Evolutionary conservation across 2,888 invertebrate species (phyloP), one percentile per base, ranked within the genome.

Genomic region (Chrysotoxum bicinctum): DNA sequence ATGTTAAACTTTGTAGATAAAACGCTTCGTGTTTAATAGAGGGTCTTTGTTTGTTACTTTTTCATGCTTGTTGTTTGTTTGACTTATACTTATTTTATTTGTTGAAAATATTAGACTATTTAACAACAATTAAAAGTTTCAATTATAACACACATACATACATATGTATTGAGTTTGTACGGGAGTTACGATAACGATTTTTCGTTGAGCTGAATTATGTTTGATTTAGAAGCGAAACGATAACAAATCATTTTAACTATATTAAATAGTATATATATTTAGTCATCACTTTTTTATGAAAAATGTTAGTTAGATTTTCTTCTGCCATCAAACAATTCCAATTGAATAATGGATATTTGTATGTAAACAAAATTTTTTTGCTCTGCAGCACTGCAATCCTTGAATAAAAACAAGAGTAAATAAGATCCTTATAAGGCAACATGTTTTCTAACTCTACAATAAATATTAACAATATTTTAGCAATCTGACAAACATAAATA

Each of bases 401-500:
- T 35, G 10, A 2, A 10, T 35, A 10, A 35, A 35, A 35, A 35
- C 16, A 45, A 45, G 0, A 19, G 19, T 1, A 10, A 45, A 10
- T 43, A 43, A 2, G 9, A 43, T 16, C 43, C 9, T 8, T 16
- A 16, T 8, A 16, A 16, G 7, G 0, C 1, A 6, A 23, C 21
- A 19, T 19, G 9, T 21, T 19, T 45, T 45, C 45, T 12, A 1
- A 5, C 45, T 3, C 12, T 21, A 26, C 16, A 7, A 58, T 37
- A 32, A 30, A 8, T 6, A 35, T 8, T 35, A 35, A 58, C 3
- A 23, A 48, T 21, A 58, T 72, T 78, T 78, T 80, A 80, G 75
- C 79, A 80, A 75, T 68, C 26, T 74, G 74, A 80, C 75, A 80
- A 60, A 80, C 58, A 68, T 64, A 32, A 62, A 35, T 72, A 54